Evolutionary conservation across 2,888 invertebrate genomes (phyloP).

Genomic region (Stenoptilia bipunctidactyla): DNA sequence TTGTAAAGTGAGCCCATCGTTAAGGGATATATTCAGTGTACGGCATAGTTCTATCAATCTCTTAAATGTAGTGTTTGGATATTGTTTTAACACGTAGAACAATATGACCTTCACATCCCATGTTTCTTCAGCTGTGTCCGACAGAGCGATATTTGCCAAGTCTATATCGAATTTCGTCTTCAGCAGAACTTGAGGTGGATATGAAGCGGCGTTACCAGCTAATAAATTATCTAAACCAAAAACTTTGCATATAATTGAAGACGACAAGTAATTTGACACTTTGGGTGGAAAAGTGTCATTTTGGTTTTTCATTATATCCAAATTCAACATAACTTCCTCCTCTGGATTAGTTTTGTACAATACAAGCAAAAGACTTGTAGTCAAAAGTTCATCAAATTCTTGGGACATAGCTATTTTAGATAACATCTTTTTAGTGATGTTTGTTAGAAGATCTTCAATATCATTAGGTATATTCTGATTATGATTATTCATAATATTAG

Average conservation of each 20-base stretch:
- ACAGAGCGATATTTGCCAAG: slow-evolving; percentile 46
- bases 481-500: slow-evolving; percentile 20
- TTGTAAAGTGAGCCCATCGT: slow-evolving; percentile 53
- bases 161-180: slow-evolving; percentile 56
- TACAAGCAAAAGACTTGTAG: slow-evolving; percentile 39
- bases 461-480: slow-evolving; percentile 4
- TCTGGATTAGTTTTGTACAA: slow-evolving; percentile 27
- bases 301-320: slow-evolving; percentile 42
- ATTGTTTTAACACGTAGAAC: slow-evolving; percentile 50
- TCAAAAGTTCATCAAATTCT: slow-evolving; percentile 46
- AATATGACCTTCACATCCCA: slow-evolving; percentile 59
- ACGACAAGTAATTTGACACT: slow-evolving; percentile 35
- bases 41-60: slow-evolving; percentile 43
- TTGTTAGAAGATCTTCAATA: slow-evolving; percentile 24
- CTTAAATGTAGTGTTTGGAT: slow-evolving; percentile 38
- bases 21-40: slow-evolving; percentile 41
- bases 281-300: slow-evolving; percentile 37
- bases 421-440: slow-evolving; percentile 32
- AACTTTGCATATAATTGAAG: slow-evolving; percentile 33
- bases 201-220: slow-evolving; percentile 32
- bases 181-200: slow-evolving; percentile 48
- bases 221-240: slow-evolving; percentile 35
- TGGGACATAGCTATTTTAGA: slow-evolving; percentile 38
- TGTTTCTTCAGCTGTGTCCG: slow-evolving; percentile 57
- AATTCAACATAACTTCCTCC: slow-evolving; percentile 29